phyloP scores from a whole-genome alignment of 2,888 invertebrate genomes.

The Drosophila nr. perissopoda region DNA sequence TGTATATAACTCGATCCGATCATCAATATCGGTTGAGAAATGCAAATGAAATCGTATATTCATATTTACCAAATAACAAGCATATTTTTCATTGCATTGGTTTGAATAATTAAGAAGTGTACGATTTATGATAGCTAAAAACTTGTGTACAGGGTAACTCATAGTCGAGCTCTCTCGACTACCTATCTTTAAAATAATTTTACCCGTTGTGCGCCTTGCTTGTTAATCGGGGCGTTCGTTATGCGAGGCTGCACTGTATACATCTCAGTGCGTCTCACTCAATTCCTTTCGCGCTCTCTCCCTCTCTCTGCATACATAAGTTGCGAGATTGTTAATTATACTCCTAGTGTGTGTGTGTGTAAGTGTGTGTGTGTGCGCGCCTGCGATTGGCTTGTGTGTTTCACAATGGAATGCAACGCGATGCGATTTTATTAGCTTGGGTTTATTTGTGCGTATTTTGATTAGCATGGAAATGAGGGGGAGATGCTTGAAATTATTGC shows the following conservation, averaged over 20 bases:
- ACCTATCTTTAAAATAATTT: neutral
- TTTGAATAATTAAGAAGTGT: too few species aligned
- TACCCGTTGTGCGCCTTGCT: neutral
- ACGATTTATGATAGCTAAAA: neutral
- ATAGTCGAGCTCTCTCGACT: neutral
- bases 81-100: neutral
- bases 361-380: neutral
- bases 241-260: neutral
- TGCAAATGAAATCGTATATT: neutral
- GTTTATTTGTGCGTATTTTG: slow-evolving; percentile 45
- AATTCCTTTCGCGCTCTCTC: neutral
- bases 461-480: slow-evolving; percentile 49
- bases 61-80: neutral
- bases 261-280: neutral
- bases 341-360: slow-evolving; percentile 5
- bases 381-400: slow-evolving; percentile 18
- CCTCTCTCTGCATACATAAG: slow-evolving; percentile 17
- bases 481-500: slow-evolving; percentile 49
- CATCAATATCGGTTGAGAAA: neutral
- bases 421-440: slow-evolving; percentile 51
- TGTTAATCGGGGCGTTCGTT: neutral
- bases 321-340: slow-evolving; percentile 21
- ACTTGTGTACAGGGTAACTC: neutral
- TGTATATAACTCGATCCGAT: neutral
- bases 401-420: slow-evolving; percentile 7